phyloP scores from a whole-genome alignment of 2,113 vertebrate species.

The Indri indri region DNA sequence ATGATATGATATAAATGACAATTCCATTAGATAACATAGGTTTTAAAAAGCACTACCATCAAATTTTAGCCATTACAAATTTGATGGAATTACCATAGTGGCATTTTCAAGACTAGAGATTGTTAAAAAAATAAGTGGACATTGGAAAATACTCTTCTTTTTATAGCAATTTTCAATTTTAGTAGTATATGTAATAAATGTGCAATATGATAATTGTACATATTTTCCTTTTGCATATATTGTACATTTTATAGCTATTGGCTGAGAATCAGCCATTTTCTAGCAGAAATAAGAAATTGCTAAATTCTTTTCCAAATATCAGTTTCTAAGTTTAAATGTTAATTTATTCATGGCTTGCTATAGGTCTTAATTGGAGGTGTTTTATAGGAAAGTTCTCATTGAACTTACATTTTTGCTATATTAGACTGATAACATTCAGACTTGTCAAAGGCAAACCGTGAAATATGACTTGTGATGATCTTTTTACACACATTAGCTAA shows the following conservation, averaged over 20 bases:
- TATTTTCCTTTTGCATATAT: slow-evolving; percentile 1
- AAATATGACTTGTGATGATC: background rate
- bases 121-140: slow-evolving; percentile 11
- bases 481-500: background rate
- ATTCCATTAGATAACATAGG: slow-evolving; percentile 52
- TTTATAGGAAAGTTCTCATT: background rate
- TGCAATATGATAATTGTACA: background rate
- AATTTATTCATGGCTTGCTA: slow-evolving; percentile 8
- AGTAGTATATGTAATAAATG: background rate
- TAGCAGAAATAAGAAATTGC: background rate
- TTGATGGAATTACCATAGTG: slow-evolving; percentile 43
- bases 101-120: slow-evolving; percentile 51
- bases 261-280: background rate
- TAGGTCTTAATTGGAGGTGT: background rate
- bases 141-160: background rate
- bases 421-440: background rate
- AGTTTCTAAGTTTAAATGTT: slow-evolving; percentile 10
- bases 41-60: slow-evolving; percentile 19
- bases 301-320: slow-evolving; percentile 11
- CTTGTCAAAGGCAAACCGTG: background rate
- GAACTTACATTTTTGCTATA: background rate
- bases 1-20: slow-evolving; percentile 39
- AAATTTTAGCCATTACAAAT: slow-evolving; percentile 41
- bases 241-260: slow-evolving; percentile 3
- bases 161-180: slow-evolving; percentile 21